Evolutionary conservation across 2,797 vertebrate genomes (phyloP).

Genomic region (Serranus cabrilla): DNA sequence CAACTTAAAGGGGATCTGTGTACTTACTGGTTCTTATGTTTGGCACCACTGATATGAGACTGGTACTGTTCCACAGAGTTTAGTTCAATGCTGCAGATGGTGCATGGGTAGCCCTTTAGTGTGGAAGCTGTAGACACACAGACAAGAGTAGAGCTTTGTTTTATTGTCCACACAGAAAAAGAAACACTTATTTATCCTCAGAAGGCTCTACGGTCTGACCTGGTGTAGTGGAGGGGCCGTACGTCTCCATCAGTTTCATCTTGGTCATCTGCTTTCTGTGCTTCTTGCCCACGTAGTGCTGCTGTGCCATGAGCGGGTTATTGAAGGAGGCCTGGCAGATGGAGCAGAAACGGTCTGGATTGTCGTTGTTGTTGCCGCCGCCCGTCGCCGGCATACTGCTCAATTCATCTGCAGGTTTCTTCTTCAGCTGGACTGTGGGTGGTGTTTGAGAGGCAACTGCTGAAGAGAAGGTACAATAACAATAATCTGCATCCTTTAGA

Average conservation of each 20-base stretch:
- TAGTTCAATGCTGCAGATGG: slow-evolving; percentile 93
- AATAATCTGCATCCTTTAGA: neutral
- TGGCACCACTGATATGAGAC: slow-evolving; percentile 96
- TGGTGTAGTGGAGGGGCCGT: slow-evolving; percentile 86
- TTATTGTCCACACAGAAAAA: neutral
- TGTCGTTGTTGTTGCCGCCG: slow-evolving; percentile 44
- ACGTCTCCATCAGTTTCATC: slow-evolving; percentile 94
- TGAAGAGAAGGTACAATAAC: neutral
- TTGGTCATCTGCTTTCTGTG: slow-evolving; percentile 96
- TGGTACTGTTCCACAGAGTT: slow-evolving; percentile 99
- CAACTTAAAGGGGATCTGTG: neutral
- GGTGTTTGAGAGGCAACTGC: slow-evolving; percentile 45
- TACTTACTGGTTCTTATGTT: slow-evolving; percentile 98
- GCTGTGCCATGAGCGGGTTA: slow-evolving; percentile 96
- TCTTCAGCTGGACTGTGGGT: slow-evolving; percentile 61
- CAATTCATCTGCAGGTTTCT: slow-evolving; percentile 52
- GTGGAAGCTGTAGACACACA: slow-evolving; percentile 84
- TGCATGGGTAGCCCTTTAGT: slow-evolving; percentile 93
- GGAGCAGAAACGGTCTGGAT: slow-evolving; percentile 95
- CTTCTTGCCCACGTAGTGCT: slow-evolving; percentile 97
- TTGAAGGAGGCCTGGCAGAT: slow-evolving; percentile 97
- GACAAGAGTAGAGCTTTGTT: neutral
- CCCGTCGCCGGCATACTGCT: neutral
- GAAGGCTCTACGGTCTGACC: slow-evolving; percentile 63
- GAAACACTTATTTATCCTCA: neutral